Conservation (phyloP, 2,113 vertebrate species). For the Brienomyrus brachyistius region DNA sequence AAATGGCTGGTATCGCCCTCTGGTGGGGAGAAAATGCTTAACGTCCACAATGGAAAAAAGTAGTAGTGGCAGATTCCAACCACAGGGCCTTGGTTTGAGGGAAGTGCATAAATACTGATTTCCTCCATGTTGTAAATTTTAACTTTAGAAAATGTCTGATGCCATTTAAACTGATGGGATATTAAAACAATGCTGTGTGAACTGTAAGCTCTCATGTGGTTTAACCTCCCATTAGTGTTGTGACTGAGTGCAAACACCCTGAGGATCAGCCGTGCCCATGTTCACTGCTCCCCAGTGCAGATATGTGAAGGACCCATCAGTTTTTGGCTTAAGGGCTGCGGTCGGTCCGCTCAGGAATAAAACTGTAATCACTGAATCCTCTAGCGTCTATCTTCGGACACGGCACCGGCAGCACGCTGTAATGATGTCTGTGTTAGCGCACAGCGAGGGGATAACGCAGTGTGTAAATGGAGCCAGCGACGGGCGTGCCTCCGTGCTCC, state of each 20-base stretch:
- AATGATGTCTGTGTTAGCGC: constrained; percentile 43
- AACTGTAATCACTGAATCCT: not conserved
- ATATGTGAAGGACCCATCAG: not conserved
- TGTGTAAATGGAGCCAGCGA: constrained; percentile 29
- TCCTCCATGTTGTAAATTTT: not conserved
- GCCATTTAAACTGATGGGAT: not conserved
- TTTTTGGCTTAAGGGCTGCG: not conserved
- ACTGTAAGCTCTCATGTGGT: not conserved
- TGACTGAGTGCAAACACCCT: not conserved
- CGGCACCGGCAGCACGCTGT: constrained; percentile 47
- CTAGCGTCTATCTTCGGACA: constrained; percentile 9
- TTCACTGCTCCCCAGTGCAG: not conserved
- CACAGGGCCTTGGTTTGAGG: not conserved
- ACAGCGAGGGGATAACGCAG: constrained; percentile 46
- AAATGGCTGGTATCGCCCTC: not conserved
- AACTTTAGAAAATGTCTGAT: not conserved
- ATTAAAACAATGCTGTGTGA: not conserved
- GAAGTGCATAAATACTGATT: not conserved
- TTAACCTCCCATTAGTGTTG: not conserved
- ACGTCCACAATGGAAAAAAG: not conserved
- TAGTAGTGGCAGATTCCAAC: not conserved
- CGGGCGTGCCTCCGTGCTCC: not conserved
- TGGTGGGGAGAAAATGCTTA: not conserved
- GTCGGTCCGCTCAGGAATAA: not conserved
- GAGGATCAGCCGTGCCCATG: not conserved